phyloP scores from a whole-genome alignment of 2,113 vertebrate species.

The Coptodon rendalli region DNA sequence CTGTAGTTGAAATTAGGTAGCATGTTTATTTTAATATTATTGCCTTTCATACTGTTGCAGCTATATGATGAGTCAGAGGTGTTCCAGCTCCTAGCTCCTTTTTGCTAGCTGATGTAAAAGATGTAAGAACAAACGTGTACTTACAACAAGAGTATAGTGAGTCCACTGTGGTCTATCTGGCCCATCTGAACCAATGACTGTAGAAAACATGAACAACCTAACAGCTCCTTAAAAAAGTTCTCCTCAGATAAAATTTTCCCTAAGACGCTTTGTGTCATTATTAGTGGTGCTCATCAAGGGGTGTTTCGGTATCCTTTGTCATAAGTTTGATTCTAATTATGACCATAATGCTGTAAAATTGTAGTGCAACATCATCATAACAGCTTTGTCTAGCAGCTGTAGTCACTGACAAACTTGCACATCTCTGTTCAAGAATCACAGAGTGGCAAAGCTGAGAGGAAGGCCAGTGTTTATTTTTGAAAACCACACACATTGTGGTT shows the following conservation, averaged over 20 bases:
- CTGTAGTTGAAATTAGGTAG: neutral
- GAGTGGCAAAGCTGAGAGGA: neutral
- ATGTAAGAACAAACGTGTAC: too few species aligned
- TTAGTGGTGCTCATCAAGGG: neutral
- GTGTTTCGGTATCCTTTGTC: neutral
- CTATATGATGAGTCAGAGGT: too few species aligned
- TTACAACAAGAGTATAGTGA: too few species aligned
- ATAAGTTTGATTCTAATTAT: neutral
- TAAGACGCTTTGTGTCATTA: too few species aligned
- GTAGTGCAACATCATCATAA: neutral
- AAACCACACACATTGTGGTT: neutral
- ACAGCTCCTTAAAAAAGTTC: too few species aligned
- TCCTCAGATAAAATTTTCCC: too few species aligned
- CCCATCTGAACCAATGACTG: too few species aligned
- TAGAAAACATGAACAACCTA: too few species aligned
- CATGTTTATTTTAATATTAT: neutral
- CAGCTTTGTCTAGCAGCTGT: neutral
- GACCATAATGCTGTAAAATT: neutral
- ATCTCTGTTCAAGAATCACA: neutral
- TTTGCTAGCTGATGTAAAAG: too few species aligned
- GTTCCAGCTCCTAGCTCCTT: too few species aligned
- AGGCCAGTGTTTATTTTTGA: neutral
- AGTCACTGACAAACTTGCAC: neutral
- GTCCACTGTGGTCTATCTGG: too few species aligned
- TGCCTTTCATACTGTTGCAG: too few species aligned